Conservation (phyloP, 1,140 invertebrate genomes). For the Hydropsyche tenuis region DNA sequence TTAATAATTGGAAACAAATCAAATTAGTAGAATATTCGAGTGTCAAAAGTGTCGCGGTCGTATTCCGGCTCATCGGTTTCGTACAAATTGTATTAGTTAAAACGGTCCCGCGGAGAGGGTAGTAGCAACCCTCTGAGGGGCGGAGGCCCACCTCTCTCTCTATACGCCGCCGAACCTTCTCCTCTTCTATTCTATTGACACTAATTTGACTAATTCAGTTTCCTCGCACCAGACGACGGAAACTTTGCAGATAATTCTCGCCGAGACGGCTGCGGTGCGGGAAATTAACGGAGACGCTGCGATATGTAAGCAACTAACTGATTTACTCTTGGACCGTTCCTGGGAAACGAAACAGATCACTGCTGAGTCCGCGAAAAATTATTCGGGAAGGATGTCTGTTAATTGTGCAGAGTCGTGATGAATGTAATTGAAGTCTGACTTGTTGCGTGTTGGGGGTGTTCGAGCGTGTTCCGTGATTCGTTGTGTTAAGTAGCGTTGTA, state of each 20-base stretch:
- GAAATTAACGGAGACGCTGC: slow-evolving; percentile 11
- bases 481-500: no score
- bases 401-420: no score
- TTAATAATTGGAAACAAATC: no score
- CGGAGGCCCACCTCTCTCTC: no score
- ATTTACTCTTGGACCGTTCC: no score
- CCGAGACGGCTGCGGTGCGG: slow-evolving; percentile 4
- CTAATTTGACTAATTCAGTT: slow-evolving; percentile 37
- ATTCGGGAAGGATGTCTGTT: no score
- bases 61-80: slow-evolving; percentile 12
- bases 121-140: background rate
- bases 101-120: slow-evolving; percentile 1
- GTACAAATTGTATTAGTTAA: slow-evolving; percentile 26
- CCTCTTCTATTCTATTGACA: slow-evolving; percentile 28
- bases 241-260: slow-evolving; percentile 27
- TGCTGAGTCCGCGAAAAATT: background rate
- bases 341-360: background rate
- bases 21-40: no score
- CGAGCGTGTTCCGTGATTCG: no score
- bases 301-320: no score
- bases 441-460: no score
- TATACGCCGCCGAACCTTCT: background rate
- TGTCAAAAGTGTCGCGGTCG: no score
- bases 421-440: no score
- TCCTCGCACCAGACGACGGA: slow-evolving; percentile 13